Percentiles rank a stretch among this genome's conserved stretches.
Conservation (phyloP, 2,797 vertebrate species). For the Lepilemur septentrionalis region DNA sequence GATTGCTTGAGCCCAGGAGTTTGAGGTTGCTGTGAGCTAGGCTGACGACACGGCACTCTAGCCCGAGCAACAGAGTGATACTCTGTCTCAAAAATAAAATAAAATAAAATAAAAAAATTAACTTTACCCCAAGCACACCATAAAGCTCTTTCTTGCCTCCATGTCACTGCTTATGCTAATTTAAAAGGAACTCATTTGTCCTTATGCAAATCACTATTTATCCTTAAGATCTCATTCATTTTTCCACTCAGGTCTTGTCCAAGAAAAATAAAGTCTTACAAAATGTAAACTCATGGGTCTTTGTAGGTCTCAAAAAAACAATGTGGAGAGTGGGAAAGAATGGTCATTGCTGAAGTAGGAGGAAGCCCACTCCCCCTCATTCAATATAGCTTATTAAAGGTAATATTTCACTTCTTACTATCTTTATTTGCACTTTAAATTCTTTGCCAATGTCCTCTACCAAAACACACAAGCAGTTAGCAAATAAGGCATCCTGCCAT, state of each 20-base stretch:
- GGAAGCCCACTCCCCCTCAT: not conserved
- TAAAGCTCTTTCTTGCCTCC: not conserved
- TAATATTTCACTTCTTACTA: not conserved
- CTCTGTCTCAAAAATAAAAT: no score
- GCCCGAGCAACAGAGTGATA: no score
- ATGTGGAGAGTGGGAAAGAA: not conserved
- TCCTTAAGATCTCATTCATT: conserved; percentile 32
- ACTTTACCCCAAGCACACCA: not conserved
- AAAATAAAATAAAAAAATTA: not conserved
- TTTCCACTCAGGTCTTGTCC: not conserved
- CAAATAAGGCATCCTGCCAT: conserved; percentile 10
- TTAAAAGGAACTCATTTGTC: conserved; percentile 1
- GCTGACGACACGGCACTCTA: no score
- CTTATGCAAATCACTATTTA: not conserved
- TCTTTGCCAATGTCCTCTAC: not conserved
- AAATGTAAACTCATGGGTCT: not conserved
- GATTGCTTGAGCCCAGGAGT: no score
- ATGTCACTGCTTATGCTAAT: not conserved
- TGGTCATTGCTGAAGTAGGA: not conserved
- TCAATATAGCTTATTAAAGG: not conserved
- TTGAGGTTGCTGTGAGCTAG: no score
- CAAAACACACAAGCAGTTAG: not conserved
- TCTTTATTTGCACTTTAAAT: not conserved
- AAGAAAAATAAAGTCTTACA: conserved; percentile 42
- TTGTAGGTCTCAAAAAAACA: not conserved